Evolutionary conservation across 1,140 invertebrate species (phyloP), one percentile per base, ranked within the genome.

Genomic region (Zaprionus taronus): DNA sequence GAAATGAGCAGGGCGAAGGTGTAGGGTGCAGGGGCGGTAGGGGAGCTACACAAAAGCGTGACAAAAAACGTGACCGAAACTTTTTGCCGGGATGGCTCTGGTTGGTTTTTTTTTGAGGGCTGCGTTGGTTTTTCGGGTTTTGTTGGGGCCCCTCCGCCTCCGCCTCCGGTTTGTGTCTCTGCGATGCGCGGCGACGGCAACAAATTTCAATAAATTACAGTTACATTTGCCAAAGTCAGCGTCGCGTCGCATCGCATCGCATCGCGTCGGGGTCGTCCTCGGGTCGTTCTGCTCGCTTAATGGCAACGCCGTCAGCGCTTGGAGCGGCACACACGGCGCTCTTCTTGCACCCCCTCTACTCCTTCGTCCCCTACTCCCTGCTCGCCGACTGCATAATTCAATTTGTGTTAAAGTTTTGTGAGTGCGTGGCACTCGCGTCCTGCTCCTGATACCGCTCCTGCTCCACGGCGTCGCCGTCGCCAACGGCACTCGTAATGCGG

Each of bases 121-220:
- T 47, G 2, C 11, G 49, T 15, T 51, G 31, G 17, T 72, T 72
- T 72, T 67, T 28, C 28, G 24, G 51, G 4, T 34, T 34, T 34
- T 34, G 31, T 34, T 34, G 31, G 20, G 36, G 51, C 28, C 36
- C 26, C 41, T 72, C 72, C 73, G 73, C 26, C 41, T 72, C 72
- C 73, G 73, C 77, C 83, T 84, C 47, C 81, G 83, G 81, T 67
- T 78, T 80, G 83, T 76, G 81, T 83, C 81, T 89, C 81, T 56
- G 76, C n/a, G n/a, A n/a, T 62, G 63, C 49, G 76, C 70, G 77
- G 77, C 72, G 67, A 57, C 68, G 63, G 72, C 80, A 90, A 89
- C 85, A 89, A 90, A 90, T 89, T 89, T 90, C 85, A 90, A 89
- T 89, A 89, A 89, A 89, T 89, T 89, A 89, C 85, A 90, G 81